Base-by-base conservation (phyloP, 2,888 invertebrate genomes). In the Zaprionus bogoriensis region DNA sequence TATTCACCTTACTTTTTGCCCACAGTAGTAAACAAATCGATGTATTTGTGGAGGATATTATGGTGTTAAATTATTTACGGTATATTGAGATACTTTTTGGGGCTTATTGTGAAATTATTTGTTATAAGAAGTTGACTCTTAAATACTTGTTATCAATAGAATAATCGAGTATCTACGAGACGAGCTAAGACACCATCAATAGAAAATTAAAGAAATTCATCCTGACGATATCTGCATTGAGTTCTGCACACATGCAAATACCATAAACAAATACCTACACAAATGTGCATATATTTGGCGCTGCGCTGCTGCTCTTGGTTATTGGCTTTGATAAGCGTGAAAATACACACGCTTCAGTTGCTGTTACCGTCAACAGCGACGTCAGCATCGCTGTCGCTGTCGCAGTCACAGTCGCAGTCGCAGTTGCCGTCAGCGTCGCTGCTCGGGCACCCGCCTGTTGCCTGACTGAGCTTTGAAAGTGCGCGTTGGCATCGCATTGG, bases 381-480 rank as follows among this genome's bases (percentile, higher is more conserved):
- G 10, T 5, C 30, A 12, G 7, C 32, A 9, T 6, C 38, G 17
- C 44, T 2, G 32, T 20, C 36, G 23, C 25, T 2, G 14, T 22
- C 14, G 25, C 14, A 10, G 23, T 19, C 41, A n/a, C n/a, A n/a
- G 53, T 38, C 17, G 30, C 3, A 1, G 50, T 50, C 14, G 28
- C 0, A n/a, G 42, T 32, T 20, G 39, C 1, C 19, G 53, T 51
- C 23, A 6, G 5, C 27, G 50, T 38, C 36, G 60, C 22, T 27
- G n/a, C n/a, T n/a, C n/a, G n/a, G n/a, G 28, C 20, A 30, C 46
- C 72, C 55, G 63, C 17, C 50, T 10, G 20, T 30, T 22, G 1
- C 17, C 25, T 48, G 63, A 4, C 58, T 42, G 46, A 74, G 74
- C 62, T 77, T 74, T 67, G 51, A 48, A 71, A 52, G 52, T 39